These are phyloP conservation scores for Halictus quadricinctus DNA, from an alignment of 2,888 invertebrate genomes.

Conservation along the genomic window DNA sequence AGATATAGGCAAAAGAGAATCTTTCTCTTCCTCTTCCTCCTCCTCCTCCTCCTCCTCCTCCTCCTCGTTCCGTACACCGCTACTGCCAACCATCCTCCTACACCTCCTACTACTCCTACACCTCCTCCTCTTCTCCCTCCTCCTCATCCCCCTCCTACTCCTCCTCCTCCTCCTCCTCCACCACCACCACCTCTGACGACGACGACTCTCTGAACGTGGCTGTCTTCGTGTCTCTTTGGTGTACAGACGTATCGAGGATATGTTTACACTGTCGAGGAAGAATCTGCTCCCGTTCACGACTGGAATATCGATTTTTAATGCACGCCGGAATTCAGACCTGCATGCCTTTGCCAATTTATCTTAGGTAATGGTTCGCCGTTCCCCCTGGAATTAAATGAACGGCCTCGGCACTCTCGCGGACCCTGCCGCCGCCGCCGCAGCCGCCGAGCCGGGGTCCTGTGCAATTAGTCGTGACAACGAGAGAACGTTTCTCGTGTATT, in stretches of 20 bases:
- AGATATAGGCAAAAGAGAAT: constrained; percentile 72
- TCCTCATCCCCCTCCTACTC: background rate
- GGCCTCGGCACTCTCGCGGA: background rate
- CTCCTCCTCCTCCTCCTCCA: background rate
- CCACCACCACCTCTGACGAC: background rate
- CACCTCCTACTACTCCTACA: constrained; percentile 51
- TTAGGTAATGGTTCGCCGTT: constrained; percentile 25
- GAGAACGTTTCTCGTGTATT: background rate
- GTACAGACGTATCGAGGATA: constrained; percentile 59
- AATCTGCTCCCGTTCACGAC: constrained; percentile 55
- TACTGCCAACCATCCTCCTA: background rate
- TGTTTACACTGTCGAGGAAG: constrained; percentile 63
- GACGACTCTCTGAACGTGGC: constrained; percentile 20
- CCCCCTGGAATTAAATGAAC: background rate
- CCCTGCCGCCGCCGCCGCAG: background rate
- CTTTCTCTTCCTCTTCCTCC: constrained; percentile 56
- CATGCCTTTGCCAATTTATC: constrained; percentile 45
- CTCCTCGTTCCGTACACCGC: background rate
- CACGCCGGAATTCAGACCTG: constrained; percentile 60
- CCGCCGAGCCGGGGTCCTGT: too few relatives aligned
- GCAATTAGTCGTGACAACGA: background rate
- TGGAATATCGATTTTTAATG: constrained; percentile 65
- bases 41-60: constrained; percentile 28
- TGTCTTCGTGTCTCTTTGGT: constrained; percentile 51
- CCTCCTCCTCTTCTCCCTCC: background rate